Base-by-base conservation (phyloP, 2,888 invertebrate species). In the Monopis laevigella region DNA sequence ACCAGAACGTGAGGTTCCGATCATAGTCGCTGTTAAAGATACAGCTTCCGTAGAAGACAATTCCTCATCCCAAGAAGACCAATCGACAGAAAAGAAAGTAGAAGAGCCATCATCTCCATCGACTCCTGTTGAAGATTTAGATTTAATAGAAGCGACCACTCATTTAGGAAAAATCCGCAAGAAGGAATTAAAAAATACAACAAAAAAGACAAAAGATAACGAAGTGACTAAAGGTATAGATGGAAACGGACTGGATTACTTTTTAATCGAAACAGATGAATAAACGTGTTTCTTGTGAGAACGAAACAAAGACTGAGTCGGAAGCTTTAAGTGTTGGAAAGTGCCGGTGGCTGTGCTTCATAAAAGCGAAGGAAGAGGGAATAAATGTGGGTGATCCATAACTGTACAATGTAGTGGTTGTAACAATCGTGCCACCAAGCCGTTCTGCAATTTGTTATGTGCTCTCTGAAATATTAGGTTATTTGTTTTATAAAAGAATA, bases 101-200 rank as follows among this genome's bases (percentile, higher is more conserved):
- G 39, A 44, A 11, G 8, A 40, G 11, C 26, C 39, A 2, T 24
- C 27, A 19, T 32, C 30, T 12, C 14, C 24, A 10, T 16, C 56
- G 10, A 53, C 59, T 2, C 63, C 72, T 0, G 43, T 70, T 0
- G 70, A 70, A 21, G 64, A 68, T 42, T 41, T 67, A 8, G 72
- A 71, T 8, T 27, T 59, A 10, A 55, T 60, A 6, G 75, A 73
- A 48, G 68, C 70, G 1, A 73, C 75, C 2, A 71, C 73, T 1
- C 70, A 75, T 44, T 59, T 66, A 1, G 77, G 80, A 0, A 80
- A 78, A 50, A 78, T 73, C n/a, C 60, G 77, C 40, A 80, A 80
- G 58, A 80, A 80, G 54, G 80, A 78, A 14, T 49, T 80, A 13
- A 80, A 78, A 42, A 60, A 58, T 1, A 62, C 63, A 2, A 60